Evolutionary conservation across 2,888 invertebrate species (phyloP).

Genomic region (Tridacna gigas): DNA sequence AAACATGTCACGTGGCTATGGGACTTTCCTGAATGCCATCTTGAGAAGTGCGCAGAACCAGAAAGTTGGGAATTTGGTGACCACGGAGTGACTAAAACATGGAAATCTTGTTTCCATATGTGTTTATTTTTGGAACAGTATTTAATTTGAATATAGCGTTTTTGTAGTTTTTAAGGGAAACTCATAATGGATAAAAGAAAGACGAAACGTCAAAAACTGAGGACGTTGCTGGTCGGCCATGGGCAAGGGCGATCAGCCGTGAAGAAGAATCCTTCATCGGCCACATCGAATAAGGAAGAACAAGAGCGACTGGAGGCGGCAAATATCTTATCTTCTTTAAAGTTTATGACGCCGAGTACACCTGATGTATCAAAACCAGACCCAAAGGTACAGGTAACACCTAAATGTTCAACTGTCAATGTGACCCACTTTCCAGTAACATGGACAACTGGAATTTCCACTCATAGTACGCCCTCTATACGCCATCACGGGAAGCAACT

Average conservation of each 20-base stretch:
- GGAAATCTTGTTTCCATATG: constrained; percentile 43
- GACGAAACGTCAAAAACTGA: constrained; percentile 43
- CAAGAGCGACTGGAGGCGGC: constrained; percentile 73
- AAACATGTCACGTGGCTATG: constrained; percentile 65
- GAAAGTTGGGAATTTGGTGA: constrained; percentile 56
- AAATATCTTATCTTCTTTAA: constrained; percentile 56
- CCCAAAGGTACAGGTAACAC: background rate
- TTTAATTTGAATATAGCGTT: background rate
- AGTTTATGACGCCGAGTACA: constrained; percentile 47
- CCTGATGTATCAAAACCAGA: background rate
- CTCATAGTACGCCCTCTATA: constrained; percentile 12
- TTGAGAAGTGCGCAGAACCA: constrained; percentile 62
- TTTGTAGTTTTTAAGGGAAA: background rate
- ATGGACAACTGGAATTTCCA: constrained; percentile 36
- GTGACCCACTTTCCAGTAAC: constrained; percentile 34
- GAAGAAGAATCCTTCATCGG: constrained; percentile 53
- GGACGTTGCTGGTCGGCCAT: constrained; percentile 28
- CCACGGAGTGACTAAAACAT: constrained; percentile 44
- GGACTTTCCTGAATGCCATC: constrained; percentile 76
- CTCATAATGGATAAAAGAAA: constrained; percentile 50
- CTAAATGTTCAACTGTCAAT: background rate
- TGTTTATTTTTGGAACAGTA: constrained; percentile 30
- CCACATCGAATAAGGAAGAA: constrained; percentile 65
- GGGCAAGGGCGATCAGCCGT: constrained; percentile 45
- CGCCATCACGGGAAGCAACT: background rate